Conservation (phyloP, 2,797 vertebrate genomes). For the Heterohyrax brucei region DNA sequence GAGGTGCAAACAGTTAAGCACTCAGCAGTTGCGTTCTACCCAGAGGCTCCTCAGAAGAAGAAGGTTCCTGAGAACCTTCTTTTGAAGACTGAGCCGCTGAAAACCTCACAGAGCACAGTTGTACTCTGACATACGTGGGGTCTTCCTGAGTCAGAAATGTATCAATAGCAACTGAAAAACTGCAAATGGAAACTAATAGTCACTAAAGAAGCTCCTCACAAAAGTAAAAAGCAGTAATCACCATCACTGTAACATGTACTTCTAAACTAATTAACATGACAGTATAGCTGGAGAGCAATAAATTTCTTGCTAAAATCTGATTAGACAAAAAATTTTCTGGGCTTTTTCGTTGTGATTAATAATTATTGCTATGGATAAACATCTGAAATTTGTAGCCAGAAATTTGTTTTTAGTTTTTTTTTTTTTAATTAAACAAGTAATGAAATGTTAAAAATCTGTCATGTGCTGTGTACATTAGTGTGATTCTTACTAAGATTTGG, state of each 20-base stretch:
- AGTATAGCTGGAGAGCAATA: neutral
- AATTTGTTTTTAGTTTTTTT: neutral
- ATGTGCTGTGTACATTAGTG: neutral
- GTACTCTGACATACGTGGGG: too few species aligned
- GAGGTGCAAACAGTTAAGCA: too few species aligned
- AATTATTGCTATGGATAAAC: neutral
- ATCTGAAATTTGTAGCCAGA: constrained; percentile 39
- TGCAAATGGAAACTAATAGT: neutral
- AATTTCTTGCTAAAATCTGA: constrained; percentile 50
- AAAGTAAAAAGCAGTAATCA: constrained; percentile 56
- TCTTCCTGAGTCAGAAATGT: too few species aligned
- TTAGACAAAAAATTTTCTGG: neutral
- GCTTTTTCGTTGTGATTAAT: constrained; percentile 50
- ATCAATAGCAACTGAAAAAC: too few species aligned
- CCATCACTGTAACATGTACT: constrained; percentile 33
- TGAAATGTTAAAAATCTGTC: constrained; percentile 25
- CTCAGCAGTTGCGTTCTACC: too few species aligned
- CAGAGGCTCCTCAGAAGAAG: too few species aligned
- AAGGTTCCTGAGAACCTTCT: too few species aligned
- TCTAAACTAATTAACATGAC: constrained; percentile 50
- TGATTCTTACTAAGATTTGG: constrained; percentile 53
- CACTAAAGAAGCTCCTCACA: constrained; percentile 22
- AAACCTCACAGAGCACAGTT: too few species aligned
- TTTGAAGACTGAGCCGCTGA: too few species aligned
- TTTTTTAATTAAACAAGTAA: constrained; percentile 37